These are phyloP conservation scores for Drosophila ficusphila DNA, from an alignment of 1,140 invertebrate genomes.

Conservation along the genomic window DNA sequence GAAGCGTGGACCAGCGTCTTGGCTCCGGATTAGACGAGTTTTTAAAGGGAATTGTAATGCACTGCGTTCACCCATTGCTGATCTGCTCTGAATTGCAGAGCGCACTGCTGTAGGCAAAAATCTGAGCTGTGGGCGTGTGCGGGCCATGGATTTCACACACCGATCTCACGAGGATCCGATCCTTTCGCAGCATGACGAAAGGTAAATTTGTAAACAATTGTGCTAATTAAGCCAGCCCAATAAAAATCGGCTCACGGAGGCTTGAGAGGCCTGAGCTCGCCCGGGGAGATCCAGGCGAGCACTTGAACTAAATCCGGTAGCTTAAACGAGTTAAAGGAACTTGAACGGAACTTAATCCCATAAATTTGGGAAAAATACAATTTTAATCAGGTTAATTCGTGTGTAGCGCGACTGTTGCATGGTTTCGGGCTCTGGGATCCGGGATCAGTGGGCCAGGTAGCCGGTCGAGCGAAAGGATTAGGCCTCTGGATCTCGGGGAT, in stretches of 20 bases:
- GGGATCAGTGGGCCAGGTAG: slow-evolving; percentile 33
- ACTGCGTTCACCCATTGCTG: slow-evolving; percentile 54
- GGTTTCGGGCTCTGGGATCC: background rate
- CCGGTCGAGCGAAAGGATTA: slow-evolving; percentile 66
- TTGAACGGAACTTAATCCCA: slow-evolving; percentile 84
- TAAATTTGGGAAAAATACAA: slow-evolving; percentile 84
- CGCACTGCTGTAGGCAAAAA: background rate
- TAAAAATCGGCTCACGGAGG: slow-evolving; percentile 70
- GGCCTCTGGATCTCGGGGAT: slow-evolving; percentile 42
- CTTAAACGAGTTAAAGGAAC: slow-evolving; percentile 84
- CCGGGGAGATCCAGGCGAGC: slow-evolving; percentile 30
- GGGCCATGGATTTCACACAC: slow-evolving; percentile 55
- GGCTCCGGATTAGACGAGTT: slow-evolving; percentile 72
- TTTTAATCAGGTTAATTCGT: slow-evolving; percentile 83
- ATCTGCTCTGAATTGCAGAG: background rate
- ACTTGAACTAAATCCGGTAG: slow-evolving; percentile 83
- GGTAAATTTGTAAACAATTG: slow-evolving; percentile 84
- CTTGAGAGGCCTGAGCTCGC: background rate
- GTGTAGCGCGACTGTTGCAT: slow-evolving; percentile 68
- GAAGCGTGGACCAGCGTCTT: background rate
- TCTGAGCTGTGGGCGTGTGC: slow-evolving; percentile 74
- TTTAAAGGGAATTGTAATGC: slow-evolving; percentile 75
- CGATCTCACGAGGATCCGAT: slow-evolving; percentile 3
- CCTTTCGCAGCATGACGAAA: slow-evolving; percentile 67
- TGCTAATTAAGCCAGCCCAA: slow-evolving; percentile 83